Conservation (phyloP, 2,797 vertebrate species). For the Diplodus sargus region DNA sequence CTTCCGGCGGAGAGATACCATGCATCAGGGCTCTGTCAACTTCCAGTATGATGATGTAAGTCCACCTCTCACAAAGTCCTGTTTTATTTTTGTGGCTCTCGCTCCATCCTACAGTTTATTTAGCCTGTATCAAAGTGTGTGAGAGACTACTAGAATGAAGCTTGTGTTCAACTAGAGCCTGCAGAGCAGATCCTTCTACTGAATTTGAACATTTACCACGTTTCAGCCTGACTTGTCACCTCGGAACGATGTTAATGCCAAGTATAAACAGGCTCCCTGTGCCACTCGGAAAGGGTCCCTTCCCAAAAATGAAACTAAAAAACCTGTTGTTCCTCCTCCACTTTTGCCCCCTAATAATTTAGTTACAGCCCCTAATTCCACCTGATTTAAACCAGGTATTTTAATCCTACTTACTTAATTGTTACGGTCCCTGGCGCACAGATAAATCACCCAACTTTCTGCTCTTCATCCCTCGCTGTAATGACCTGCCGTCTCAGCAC, state of each 20-base stretch:
- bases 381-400: background rate
- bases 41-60: slow-evolving; percentile 93
- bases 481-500: background rate
- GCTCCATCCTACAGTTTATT: background rate
- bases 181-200: background rate
- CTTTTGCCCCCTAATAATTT: no score
- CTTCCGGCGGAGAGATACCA: slow-evolving; percentile 90
- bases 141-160: background rate
- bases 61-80: background rate
- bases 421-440: background rate
- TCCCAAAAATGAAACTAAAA: no score
- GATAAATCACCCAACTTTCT: background rate
- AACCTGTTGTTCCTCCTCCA: no score
- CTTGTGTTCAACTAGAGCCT: no score
- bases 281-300: no score
- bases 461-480: background rate
- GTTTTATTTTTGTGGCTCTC: background rate
- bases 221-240: no score
- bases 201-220: no score
- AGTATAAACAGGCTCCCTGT: no score
- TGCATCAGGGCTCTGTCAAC: slow-evolving; percentile 90
- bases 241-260: no score
- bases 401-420: background rate
- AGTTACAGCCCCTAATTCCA: background rate
- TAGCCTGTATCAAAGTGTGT: background rate